Percentiles rank a stretch among this genome's conserved stretches.
These are phyloP conservation scores for Chloebia gouldiae DNA, from an alignment of 2,113 vertebrate species.

Conservation along the genomic window DNA sequence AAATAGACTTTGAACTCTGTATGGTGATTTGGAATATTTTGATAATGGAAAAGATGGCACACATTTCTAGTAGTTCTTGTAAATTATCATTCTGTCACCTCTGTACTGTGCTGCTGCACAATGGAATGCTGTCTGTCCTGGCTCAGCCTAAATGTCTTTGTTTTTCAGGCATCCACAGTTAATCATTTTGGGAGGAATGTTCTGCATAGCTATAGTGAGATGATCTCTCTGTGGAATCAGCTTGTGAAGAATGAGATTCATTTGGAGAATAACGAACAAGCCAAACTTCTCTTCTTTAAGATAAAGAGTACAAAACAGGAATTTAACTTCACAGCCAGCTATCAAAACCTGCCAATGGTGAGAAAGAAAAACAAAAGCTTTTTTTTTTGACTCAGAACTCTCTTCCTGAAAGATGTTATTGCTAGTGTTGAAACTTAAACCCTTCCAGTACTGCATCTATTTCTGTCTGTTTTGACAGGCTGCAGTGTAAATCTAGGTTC, in stretches of 20 bases:
- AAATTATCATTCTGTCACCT: neutral
- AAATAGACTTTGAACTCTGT: neutral
- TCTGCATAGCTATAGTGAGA: slow-evolving; percentile 74
- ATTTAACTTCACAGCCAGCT: slow-evolving; percentile 75
- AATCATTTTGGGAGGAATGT: slow-evolving; percentile 65
- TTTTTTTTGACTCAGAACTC: neutral
- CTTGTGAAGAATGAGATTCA: slow-evolving; percentile 73
- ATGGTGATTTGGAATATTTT: neutral
- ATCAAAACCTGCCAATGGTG: slow-evolving; percentile 73
- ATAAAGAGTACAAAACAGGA: slow-evolving; percentile 72
- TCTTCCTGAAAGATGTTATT: neutral
- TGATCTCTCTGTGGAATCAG: slow-evolving; percentile 79
- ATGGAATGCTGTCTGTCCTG: neutral
- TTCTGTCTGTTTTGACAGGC: neutral
- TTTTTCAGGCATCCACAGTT: slow-evolving; percentile 73
- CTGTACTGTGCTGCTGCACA: neutral
- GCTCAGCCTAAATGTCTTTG: neutral
- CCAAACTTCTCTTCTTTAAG: slow-evolving; percentile 74
- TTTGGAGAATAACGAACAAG: slow-evolving; percentile 68
- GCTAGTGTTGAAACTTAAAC: neutral
- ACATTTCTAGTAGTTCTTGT: neutral
- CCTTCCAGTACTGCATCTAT: neutral
- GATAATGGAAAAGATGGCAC: neutral
- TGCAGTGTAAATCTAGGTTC: neutral
- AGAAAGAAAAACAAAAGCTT: neutral